These are phyloP conservation scores for Trachelus stipa DNA, from an alignment of 2,888 invertebrate species.

Conservation along the genomic window DNA sequence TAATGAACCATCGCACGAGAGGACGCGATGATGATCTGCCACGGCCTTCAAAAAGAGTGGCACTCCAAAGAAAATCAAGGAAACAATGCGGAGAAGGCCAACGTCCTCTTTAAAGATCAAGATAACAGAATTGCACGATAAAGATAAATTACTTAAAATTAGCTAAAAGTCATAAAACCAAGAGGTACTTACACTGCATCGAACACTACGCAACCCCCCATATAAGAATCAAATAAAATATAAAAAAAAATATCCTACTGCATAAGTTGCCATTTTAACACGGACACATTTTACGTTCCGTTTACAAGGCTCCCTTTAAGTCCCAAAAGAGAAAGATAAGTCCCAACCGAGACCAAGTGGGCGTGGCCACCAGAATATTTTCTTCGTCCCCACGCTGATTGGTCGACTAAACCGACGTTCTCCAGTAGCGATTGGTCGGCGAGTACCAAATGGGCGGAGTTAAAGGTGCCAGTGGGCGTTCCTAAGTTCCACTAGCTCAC, in stretches of 20 bases:
- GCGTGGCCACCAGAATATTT: neutral
- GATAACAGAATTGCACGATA: neutral
- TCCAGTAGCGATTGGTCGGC: neutral
- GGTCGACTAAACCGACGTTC: neutral
- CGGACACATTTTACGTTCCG: neutral
- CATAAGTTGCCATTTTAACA: neutral
- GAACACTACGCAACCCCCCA: no score
- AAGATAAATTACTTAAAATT: no score
- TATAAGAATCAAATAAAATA: neutral
- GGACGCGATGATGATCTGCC: constrained; percentile 33
- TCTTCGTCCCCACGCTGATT: neutral
- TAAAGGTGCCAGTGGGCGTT: constrained; percentile 24
- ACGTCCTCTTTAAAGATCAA: neutral
- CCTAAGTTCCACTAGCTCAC: constrained; percentile 26
- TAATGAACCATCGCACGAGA: constrained; percentile 29
- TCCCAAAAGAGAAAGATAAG: neutral
- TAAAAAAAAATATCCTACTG: neutral
- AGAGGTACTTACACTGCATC: neutral
- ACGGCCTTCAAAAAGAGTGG: constrained; percentile 12
- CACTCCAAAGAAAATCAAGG: neutral
- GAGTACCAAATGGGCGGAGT: constrained; percentile 18
- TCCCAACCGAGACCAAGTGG: neutral
- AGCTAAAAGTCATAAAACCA: neutral
- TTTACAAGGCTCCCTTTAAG: neutral
- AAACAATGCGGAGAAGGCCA: neutral